phyloP scores from a whole-genome alignment of 1,140 invertebrate species.

The Drosophila orena region DNA sequence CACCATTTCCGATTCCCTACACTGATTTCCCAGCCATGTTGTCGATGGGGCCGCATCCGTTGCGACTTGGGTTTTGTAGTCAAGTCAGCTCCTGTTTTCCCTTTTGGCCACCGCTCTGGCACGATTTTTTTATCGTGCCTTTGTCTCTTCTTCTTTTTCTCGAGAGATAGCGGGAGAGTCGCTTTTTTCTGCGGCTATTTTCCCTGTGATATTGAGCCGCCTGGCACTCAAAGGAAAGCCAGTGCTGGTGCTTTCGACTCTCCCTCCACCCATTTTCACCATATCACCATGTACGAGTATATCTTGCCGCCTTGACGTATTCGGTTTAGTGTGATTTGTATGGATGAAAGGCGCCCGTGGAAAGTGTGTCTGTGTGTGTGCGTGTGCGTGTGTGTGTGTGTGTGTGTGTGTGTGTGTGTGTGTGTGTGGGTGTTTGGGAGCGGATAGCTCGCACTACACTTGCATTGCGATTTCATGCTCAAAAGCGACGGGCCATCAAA shows the following conservation, averaged over 20 bases:
- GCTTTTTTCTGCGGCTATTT: constrained; percentile 72
- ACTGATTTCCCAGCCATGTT: neutral
- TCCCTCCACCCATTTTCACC: constrained; percentile 8
- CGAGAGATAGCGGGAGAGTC: neutral
- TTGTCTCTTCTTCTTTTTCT: constrained; percentile 23
- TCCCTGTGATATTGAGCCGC: constrained; percentile 52
- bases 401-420: too few species aligned
- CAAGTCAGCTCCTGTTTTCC: constrained; percentile 70
- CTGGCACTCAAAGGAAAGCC: constrained; percentile 74
- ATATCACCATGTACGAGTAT: too few species aligned
- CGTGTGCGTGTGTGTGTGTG: neutral
- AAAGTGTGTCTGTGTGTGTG: neutral
- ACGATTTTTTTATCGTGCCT: constrained; percentile 17
- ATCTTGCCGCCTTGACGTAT: constrained; percentile 65
- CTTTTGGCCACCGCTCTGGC: constrained; percentile 37
- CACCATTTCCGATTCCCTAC: neutral
- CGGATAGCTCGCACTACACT: neutral
- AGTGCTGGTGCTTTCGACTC: constrained; percentile 34
- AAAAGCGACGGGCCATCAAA: constrained; percentile 62
- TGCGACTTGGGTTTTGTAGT: constrained; percentile 75
- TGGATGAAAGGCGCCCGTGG: constrained; percentile 19
- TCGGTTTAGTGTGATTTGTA: constrained; percentile 79
- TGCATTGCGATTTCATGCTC: constrained; percentile 54
- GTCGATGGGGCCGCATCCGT: constrained; percentile 60
- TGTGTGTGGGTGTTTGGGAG: neutral